phyloP scores from a whole-genome alignment of 2,888 invertebrate genomes.

The Crioceris asparagi region DNA sequence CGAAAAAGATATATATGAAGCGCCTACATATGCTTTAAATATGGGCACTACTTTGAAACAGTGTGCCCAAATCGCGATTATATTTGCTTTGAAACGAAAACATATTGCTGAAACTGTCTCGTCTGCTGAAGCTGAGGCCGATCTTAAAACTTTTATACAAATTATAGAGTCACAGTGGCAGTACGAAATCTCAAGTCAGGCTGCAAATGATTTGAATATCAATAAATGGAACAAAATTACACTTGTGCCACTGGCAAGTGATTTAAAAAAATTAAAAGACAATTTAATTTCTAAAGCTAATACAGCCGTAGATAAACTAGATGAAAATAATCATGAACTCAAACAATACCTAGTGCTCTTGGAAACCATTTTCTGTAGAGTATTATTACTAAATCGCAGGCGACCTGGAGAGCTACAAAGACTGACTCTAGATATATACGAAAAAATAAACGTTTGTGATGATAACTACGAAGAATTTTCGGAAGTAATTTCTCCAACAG shows the following conservation, averaged over 20 bases:
- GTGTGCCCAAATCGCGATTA: too few relatives aligned
- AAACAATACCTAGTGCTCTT: conserved; percentile 13
- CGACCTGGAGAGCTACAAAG: conserved; percentile 21
- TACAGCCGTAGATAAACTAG: too few relatives aligned
- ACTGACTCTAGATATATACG: conserved; percentile 9
- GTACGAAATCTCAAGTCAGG: conserved; percentile 12
- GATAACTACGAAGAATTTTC: conserved; percentile 14
- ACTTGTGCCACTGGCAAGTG: conserved; percentile 16
- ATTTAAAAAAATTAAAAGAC: too few relatives aligned
- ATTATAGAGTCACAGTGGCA: too few relatives aligned
- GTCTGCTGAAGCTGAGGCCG: too few relatives aligned
- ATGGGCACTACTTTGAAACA: too few relatives aligned
- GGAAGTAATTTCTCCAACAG: conserved; percentile 7
- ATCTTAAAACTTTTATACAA: too few relatives aligned
- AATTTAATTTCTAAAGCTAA: too few relatives aligned
- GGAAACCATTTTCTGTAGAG: conserved; percentile 19
- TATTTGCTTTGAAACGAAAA: too few relatives aligned
- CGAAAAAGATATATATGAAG: too few relatives aligned
- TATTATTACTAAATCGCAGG: conserved; percentile 20
- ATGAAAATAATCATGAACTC: conserved; percentile 13
- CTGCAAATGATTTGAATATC: conserved; percentile 12
- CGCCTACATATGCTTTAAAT: too few relatives aligned
- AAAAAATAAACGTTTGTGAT: conserved; percentile 1
- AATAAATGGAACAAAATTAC: conserved; percentile 19
- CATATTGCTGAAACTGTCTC: too few relatives aligned